These are phyloP conservation scores for roundworm (Caenorhabditis elegans) DNA, from an alignment of 1,140 invertebrate species.

Conservation along the genomic window DNA sequence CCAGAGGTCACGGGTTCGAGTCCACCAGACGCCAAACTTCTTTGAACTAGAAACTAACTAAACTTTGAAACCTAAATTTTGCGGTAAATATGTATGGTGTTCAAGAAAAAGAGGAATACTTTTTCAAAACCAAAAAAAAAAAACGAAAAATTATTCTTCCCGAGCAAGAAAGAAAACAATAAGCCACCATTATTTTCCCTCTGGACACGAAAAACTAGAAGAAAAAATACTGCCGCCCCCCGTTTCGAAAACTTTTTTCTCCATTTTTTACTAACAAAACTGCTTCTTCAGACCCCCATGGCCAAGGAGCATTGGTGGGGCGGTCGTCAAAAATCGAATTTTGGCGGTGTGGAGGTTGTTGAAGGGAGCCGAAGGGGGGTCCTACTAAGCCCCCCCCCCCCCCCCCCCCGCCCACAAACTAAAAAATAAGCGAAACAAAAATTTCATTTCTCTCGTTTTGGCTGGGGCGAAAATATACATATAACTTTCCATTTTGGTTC, in stretches of 20 bases:
- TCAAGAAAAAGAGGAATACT: neutral
- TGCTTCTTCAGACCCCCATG: too few species aligned
- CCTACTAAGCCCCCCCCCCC: neutral
- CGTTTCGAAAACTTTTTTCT: too few species aligned
- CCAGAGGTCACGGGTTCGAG: too few species aligned
- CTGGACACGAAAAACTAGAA: neutral
- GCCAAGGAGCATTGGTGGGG: too few species aligned
- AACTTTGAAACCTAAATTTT: too few species aligned
- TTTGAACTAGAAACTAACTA: too few species aligned
- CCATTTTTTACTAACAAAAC: too few species aligned
- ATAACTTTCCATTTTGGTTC: too few species aligned
- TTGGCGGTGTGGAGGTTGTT: neutral
- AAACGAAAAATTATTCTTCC: neutral
- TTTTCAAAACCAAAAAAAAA: neutral
- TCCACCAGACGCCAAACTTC: too few species aligned
- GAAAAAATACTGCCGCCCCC: neutral
- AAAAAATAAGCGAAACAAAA: conserved; percentile 34
- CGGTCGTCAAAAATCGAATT: conserved; percentile 30
- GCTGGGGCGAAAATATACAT: too few species aligned
- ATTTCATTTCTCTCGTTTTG: conserved; percentile 27
- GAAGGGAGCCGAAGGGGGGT: neutral
- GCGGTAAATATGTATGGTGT: too few species aligned
- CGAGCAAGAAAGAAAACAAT: conserved; percentile 11
- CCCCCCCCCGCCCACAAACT: neutral
- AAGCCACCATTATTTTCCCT: conserved; percentile 19